Evolutionary conservation across 2,888 invertebrate species (phyloP).

Genomic region (Cephus runcator): DNA sequence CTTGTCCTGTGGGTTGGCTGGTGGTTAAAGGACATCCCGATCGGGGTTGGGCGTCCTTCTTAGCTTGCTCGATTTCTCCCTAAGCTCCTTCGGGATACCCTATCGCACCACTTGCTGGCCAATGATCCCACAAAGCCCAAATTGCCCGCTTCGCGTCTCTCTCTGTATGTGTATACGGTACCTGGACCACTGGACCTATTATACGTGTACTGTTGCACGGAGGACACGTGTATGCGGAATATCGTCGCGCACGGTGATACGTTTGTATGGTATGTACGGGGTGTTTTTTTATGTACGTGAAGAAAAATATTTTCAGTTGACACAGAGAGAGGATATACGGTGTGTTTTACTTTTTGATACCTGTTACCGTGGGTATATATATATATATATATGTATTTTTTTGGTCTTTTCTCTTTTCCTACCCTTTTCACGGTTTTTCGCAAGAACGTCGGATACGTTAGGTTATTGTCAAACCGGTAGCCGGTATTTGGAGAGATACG

Average conservation of each 20-base stretch:
- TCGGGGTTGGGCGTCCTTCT: slow-evolving; percentile 7
- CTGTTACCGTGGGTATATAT: not conserved
- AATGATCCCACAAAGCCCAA: slow-evolving; percentile 26
- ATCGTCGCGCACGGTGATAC: not conserved
- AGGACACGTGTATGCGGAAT: not conserved
- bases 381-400: no score
- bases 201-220: no score
- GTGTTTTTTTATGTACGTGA: not conserved
- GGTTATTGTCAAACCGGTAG: slow-evolving; percentile 31
- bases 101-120: slow-evolving; percentile 29
- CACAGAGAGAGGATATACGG: not conserved
- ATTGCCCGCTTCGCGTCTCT: slow-evolving; percentile 28
- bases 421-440: not conserved
- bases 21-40: not conserved
- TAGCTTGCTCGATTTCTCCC: slow-evolving; percentile 45
- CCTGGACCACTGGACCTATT: no score
- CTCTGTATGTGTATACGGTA: not conserved
- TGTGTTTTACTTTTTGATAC: no score
- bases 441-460: not conserved
- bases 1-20: no score
- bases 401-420: not conserved
- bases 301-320: not conserved
- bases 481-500: slow-evolving; percentile 25
- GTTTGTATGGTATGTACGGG: not conserved
- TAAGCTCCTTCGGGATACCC: slow-evolving; percentile 30